phyloP scores from a whole-genome alignment of 2,888 invertebrate genomes.

The Parelbella ahira region DNA sequence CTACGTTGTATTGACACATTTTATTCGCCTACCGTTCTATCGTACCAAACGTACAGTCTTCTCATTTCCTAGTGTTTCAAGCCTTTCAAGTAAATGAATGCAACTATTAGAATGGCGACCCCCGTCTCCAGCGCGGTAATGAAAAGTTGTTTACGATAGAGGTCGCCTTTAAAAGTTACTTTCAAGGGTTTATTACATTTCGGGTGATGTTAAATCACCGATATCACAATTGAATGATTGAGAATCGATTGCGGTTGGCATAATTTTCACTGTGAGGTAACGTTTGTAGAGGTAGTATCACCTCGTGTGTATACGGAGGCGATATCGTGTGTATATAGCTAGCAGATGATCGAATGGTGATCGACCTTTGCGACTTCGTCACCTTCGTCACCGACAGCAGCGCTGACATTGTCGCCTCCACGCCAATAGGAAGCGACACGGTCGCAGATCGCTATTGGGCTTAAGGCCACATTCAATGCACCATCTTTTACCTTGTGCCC shows the following conservation, averaged over 20 bases:
- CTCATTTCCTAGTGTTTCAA: conserved; percentile 20
- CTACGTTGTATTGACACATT: not conserved
- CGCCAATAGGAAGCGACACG: conserved; percentile 77
- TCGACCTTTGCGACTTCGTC: conserved; percentile 66
- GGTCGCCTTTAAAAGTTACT: conserved; percentile 41
- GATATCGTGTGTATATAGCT: no score
- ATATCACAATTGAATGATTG: conserved; percentile 14
- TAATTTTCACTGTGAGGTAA: no score
- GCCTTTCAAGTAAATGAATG: conserved; percentile 22
- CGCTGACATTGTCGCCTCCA: conserved; percentile 73
- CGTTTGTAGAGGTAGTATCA: no score
- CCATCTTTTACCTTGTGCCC: conserved; percentile 80
- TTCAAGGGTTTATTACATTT: conserved; percentile 43
- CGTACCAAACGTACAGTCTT: conserved; percentile 14
- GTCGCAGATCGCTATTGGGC: conserved; percentile 77
- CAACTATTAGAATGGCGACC: conserved; percentile 46
- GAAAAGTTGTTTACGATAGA: conserved; percentile 54
- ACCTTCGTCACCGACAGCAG: conserved; percentile 66
- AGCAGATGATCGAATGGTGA: conserved; percentile 45
- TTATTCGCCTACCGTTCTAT: conserved; percentile 4
- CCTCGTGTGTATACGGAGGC: no score
- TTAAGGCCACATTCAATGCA: conserved; percentile 80
- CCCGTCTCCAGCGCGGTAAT: conserved; percentile 42
- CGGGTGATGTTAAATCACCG: conserved; percentile 27
- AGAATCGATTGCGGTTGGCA: conserved; percentile 1